phyloP scores from a whole-genome alignment of 2,797 vertebrate species.

The Scarus forsteni region DNA sequence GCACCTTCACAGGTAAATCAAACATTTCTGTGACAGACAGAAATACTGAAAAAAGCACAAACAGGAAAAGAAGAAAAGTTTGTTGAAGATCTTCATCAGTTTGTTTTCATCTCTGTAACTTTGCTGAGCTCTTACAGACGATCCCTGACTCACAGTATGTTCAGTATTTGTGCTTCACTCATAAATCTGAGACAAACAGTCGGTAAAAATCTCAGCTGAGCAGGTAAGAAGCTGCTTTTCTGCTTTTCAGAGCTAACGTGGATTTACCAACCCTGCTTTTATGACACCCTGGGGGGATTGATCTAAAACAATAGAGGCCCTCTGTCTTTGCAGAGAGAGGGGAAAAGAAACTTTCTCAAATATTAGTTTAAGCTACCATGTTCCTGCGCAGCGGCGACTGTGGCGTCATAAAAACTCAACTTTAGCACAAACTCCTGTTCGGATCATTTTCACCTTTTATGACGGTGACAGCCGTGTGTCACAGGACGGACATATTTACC shows the following conservation, averaged over 20 bases:
- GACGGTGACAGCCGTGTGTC: constrained; percentile 45
- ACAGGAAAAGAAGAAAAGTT: not conserved
- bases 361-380: constrained; percentile 55
- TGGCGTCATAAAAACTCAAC: constrained; percentile 35
- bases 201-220: not conserved
- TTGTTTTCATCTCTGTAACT: not conserved
- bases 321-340: constrained; percentile 40
- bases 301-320: constrained; percentile 61
- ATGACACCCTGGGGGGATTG: constrained; percentile 48
- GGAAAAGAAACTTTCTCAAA: constrained; percentile 24
- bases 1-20: not conserved
- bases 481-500: constrained; percentile 38
- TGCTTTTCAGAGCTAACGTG: constrained; percentile 33
- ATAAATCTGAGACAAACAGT: not conserved
- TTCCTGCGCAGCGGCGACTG: constrained; percentile 46
- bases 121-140: not conserved
- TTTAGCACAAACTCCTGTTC: constrained; percentile 36
- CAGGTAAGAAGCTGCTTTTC: constrained; percentile 16
- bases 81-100: constrained; percentile 3
- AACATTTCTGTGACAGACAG: not conserved
- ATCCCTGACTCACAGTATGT: not conserved
- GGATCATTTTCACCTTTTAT: constrained; percentile 41
- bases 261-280: constrained; percentile 56
- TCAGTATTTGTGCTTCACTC: not conserved
- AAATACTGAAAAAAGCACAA: not conserved